Conservation (phyloP, 1,140 invertebrate species). For the roundworm (Caenorhabditis elegans) region DNA sequence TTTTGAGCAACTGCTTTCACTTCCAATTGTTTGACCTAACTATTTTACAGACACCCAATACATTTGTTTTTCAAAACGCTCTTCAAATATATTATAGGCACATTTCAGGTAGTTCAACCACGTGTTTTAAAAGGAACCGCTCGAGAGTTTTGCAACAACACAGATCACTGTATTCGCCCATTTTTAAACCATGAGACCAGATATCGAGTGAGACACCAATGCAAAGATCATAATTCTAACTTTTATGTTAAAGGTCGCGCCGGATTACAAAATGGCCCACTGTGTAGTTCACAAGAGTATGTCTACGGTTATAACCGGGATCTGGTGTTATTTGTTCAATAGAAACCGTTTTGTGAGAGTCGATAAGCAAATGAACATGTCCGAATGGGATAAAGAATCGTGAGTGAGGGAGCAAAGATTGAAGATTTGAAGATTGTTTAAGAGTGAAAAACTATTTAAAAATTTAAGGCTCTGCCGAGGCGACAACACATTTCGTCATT, state of each 20-base stretch:
- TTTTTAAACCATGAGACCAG: conserved; percentile 16
- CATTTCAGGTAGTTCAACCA: background rate
- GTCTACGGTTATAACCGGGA: conserved; percentile 36
- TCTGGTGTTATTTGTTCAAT: conserved; percentile 35
- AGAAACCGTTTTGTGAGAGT: background rate
- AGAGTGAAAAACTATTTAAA: background rate
- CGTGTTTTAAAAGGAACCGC: background rate
- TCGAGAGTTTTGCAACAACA: conserved; percentile 12
- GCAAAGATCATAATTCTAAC: background rate
- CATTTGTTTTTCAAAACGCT: no score
- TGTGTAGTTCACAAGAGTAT: conserved; percentile 38
- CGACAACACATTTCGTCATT: background rate
- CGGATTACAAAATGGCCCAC: conserved; percentile 8
- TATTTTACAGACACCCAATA: no score
- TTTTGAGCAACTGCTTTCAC: no score
- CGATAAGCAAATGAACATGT: background rate
- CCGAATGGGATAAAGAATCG: conserved; percentile 20
- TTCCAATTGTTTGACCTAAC: no score
- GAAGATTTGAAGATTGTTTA: background rate
- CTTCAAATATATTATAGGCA: no score
- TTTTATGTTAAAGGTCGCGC: background rate
- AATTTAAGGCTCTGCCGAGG: background rate
- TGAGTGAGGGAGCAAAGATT: background rate
- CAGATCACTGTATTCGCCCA: background rate
- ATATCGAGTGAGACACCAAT: background rate